A percentile compares a stretch with the other conserved stretches of the same genome.
phyloP scores from a whole-genome alignment of 2,113 vertebrate species.

The Nothocercus julius region DNA sequence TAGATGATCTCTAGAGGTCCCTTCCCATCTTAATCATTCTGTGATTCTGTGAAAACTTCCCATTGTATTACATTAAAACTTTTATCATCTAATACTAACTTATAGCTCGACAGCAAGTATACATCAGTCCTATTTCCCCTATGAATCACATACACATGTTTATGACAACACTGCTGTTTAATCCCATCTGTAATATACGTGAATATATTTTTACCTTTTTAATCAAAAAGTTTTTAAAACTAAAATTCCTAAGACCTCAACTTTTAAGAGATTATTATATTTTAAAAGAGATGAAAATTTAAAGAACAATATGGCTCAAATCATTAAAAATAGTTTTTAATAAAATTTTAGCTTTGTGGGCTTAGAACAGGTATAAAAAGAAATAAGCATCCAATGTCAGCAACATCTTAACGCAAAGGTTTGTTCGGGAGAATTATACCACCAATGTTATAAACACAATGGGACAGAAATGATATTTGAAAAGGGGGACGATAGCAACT shows the following conservation, averaged over 20 bases:
- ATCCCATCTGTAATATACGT: background rate
- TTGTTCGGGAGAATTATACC: background rate
- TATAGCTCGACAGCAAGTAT: background rate
- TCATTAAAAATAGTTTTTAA: background rate
- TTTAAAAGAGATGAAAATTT: background rate
- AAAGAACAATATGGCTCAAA: background rate
- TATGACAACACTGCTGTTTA: background rate
- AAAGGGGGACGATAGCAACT: no score
- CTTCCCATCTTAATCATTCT: no score
- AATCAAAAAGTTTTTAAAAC: background rate
- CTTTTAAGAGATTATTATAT: no score
- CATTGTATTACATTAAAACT: background rate
- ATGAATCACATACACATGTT: background rate
- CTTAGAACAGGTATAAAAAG: conserved; percentile 8
- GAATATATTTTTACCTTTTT: background rate
- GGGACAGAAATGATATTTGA: background rate
- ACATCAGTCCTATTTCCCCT: background rate
- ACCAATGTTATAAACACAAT: background rate
- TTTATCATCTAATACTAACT: background rate
- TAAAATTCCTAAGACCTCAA: background rate
- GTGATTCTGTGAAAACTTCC: background rate
- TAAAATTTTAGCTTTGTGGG: background rate
- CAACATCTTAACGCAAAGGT: background rate
- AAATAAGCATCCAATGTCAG: background rate
- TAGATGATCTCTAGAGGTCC: no score